phyloP scores from a whole-genome alignment of 1,140 invertebrate genomes.

The Neodiprion lecontei region DNA sequence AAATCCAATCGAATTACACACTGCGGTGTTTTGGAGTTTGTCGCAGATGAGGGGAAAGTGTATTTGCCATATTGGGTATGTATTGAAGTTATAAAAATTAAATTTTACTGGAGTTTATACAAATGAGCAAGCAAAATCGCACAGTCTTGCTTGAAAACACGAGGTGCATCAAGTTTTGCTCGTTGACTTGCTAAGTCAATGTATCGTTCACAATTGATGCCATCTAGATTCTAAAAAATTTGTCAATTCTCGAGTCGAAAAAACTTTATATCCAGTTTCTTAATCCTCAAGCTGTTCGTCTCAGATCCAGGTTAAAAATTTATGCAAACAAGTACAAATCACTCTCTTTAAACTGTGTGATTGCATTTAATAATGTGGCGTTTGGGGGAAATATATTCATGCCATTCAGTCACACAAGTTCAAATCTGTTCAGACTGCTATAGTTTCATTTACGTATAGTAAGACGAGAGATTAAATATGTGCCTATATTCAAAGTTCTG shows the following conservation, averaged over 20 bases:
- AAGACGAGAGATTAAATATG: no score
- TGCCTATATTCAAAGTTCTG: no score
- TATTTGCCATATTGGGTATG: constrained; percentile 97
- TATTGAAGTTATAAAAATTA: constrained; percentile 24
- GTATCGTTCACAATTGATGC: constrained; percentile 8
- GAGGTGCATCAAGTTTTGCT: no score
- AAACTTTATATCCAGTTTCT: constrained; percentile 19
- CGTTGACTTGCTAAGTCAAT: not conserved
- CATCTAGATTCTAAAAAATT: constrained; percentile 14
- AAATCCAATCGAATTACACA: constrained; percentile 89
- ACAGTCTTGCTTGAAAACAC: no score
- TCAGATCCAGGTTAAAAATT: no score
- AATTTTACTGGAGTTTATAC: constrained; percentile 10
- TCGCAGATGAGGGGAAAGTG: constrained; percentile 97
- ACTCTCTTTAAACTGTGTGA: no score
- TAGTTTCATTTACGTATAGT: no score
- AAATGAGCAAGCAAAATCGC: not conserved
- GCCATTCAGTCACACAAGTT: no score
- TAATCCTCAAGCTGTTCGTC: not conserved
- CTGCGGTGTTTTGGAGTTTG: constrained; percentile 98
- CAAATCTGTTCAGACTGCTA: no score
- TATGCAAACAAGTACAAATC: no score
- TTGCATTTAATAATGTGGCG: no score
- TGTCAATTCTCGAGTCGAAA: not conserved
- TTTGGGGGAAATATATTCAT: no score